phyloP scores from a whole-genome alignment of 2,888 invertebrate genomes.

The Exocentrus adspersus region DNA sequence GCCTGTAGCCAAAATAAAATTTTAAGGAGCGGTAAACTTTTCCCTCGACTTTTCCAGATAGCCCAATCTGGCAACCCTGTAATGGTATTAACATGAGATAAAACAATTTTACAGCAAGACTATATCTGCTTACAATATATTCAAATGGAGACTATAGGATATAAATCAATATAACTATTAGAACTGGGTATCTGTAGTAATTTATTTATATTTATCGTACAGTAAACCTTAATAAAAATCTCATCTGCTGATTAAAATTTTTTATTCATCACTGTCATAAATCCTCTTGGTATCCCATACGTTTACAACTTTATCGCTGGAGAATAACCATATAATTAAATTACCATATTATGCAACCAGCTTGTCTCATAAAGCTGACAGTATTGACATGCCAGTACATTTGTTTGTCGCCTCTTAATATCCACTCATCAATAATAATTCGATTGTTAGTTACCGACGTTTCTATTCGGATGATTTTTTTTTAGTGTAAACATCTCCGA shows the following conservation, averaged over 20 bases:
- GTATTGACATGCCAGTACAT: conserved; percentile 11
- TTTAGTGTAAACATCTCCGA: background rate
- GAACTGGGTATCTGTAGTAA: background rate
- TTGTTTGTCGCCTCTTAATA: conserved; percentile 15
- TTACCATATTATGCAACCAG: conserved; percentile 10
- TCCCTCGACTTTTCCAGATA: no score
- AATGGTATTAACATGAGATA: no score
- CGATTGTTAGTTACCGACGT: background rate
- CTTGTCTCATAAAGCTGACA: background rate
- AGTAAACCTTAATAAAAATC: background rate
- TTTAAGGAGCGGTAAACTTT: no score
- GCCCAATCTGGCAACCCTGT: no score
- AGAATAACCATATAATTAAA: conserved; percentile 9
- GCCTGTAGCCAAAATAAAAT: no score
- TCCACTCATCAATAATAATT: conserved; percentile 4
- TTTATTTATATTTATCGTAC: background rate
- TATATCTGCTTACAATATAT: background rate
- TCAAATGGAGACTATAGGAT: background rate
- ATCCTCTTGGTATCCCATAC: background rate
- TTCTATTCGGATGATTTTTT: background rate
- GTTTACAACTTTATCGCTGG: background rate
- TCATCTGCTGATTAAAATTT: background rate
- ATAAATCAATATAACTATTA: background rate
- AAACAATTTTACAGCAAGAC: background rate
- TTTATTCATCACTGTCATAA: background rate